Evolutionary conservation across 2,888 invertebrate genomes (phyloP).

Genomic region (Rhyacophila evoluta): DNA sequence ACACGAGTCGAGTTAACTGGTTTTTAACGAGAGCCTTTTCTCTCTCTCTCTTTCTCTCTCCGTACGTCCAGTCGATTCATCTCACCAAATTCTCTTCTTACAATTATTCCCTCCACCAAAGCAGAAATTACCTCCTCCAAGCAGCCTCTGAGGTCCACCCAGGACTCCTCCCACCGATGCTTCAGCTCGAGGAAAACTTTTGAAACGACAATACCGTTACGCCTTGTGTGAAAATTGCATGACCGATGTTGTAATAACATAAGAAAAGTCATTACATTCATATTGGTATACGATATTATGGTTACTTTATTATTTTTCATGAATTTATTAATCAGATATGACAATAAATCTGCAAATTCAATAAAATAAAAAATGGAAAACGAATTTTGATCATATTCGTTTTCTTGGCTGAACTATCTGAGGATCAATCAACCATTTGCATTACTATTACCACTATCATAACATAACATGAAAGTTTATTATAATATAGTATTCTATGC

Average conservation of each 20-base stretch:
- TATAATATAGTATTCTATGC: no score
- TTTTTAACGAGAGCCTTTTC: conserved; percentile 40
- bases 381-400: no score
- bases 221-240: neutral
- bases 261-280: no score
- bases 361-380: no score
- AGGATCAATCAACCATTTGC: no score
- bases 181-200: neutral
- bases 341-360: no score
- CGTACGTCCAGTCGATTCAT: neutral
- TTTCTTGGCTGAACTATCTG: no score
- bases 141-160: neutral
- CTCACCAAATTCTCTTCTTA: neutral
- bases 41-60: neutral
- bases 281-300: no score
- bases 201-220: neutral
- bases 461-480: no score
- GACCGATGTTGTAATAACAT: neutral
- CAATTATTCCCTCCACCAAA: conserved; percentile 4
- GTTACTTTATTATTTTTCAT: no score
- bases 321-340: no score
- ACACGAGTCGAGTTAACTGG: conserved; percentile 36
- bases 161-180: neutral
- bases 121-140: neutral
- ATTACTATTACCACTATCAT: no score